phyloP scores from a whole-genome alignment of 2,113 vertebrate species.

The Suncus etruscus region DNA sequence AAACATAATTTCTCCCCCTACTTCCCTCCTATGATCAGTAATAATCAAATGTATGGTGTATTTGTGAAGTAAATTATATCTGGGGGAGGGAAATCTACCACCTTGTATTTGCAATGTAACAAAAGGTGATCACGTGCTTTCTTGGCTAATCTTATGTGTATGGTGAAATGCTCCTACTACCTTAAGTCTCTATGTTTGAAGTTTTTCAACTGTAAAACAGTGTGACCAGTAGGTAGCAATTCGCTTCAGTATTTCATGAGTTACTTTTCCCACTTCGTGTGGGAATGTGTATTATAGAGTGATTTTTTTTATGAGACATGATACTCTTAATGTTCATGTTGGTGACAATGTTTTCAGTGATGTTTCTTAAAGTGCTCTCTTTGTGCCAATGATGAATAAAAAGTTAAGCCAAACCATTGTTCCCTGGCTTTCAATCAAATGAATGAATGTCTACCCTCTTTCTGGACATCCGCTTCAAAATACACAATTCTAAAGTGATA shows the following conservation, averaged over 20 bases:
- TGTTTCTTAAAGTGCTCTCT: constrained; percentile 88
- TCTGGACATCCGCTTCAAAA: background rate
- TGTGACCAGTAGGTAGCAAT: constrained; percentile 84
- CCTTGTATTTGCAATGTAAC: constrained; percentile 81
- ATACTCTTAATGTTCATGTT: constrained; percentile 85
- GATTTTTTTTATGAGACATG: constrained; percentile 82
- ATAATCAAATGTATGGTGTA: constrained; percentile 62
- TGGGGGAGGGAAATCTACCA: constrained; percentile 56
- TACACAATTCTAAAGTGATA: background rate
- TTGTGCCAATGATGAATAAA: constrained; percentile 91
- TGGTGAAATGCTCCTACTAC: constrained; percentile 72
- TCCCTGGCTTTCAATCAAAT: constrained; percentile 50
- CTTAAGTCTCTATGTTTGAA: constrained; percentile 45
- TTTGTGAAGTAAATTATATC: constrained; percentile 66
- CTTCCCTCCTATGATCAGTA: constrained; percentile 60
- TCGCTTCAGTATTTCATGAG: constrained; percentile 81
- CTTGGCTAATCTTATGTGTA: constrained; percentile 65
- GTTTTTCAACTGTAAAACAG: constrained; percentile 78
- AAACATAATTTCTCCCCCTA: constrained; percentile 80
- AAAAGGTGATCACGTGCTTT: constrained; percentile 78
- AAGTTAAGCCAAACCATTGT: constrained; percentile 80
- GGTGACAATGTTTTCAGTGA: constrained; percentile 85
- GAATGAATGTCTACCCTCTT: background rate
- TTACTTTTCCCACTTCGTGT: constrained; percentile 71
- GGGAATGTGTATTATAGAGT: constrained; percentile 82